Base-by-base conservation (phyloP, 2,797 vertebrate genomes). In the Poecilia gillii region DNA sequence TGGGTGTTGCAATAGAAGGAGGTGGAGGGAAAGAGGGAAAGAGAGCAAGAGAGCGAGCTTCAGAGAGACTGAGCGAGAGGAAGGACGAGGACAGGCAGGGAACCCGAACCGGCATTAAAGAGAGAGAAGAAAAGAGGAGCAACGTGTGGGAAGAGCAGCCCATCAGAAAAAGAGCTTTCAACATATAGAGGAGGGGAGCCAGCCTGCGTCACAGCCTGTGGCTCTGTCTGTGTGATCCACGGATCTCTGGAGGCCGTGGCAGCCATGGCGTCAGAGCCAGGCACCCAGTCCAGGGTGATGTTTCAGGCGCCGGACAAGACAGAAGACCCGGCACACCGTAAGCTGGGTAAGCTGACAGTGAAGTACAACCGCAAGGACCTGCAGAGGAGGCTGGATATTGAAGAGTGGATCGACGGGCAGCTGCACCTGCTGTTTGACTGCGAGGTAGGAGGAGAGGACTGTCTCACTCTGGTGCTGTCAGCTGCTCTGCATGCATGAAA, bases 331-430 rank as follows among this genome's bases (percentile, higher is more conserved):
- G 87, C 96, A 0, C 96, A 96, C 78, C 97, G 96, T 89, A 98
- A 97, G 93, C 93, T 97, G 88, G 97, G 96, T 84, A 98, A 99
- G 91, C 91, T 99, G 91, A 99, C 99, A 0, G 97, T 99, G 74
- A 99, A 99, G 88, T 99, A 99, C 86, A 97, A 99, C 94, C 96
- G 96, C 84, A 97, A 98, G 81, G 97, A 99, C 81, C 96, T 99
- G 59, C 98, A 99, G 95, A 96, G 96, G 86, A 96, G 98, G 95
- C 94, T 99, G 84, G 98, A 99, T 62, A 95, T 97, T 66, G 98
- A 99, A 93, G 97, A 99, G 85, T 99, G 99, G 98, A 97, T 99
- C 73, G 97, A 99, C 1, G 81, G 92, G 2, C 97, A 97, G 90
- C 92, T 99, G 85, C 98, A 98, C 92, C 96, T 98, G 92, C 96